Evolutionary conservation across 2,888 invertebrate species (phyloP).

Genomic region (Copidosoma aretas): DNA sequence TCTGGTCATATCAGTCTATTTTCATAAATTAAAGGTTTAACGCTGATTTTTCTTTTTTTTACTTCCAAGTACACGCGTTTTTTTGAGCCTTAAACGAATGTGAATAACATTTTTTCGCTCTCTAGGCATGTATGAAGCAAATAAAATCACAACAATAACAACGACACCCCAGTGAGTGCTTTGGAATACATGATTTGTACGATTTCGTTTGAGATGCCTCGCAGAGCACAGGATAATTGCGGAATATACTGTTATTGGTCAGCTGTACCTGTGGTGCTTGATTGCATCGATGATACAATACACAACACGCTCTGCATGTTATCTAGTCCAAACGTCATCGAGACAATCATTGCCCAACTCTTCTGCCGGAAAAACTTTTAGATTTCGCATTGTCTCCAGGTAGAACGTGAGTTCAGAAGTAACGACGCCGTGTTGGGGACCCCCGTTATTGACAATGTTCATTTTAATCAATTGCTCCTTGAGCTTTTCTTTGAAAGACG

Average conservation of each 20-base stretch:
- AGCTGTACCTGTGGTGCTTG: slow-evolving; percentile 54
- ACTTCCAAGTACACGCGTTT: slow-evolving; percentile 3
- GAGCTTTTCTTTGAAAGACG: slow-evolving; percentile 85
- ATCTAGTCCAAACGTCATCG: slow-evolving; percentile 83
- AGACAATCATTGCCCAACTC: slow-evolving; percentile 78
- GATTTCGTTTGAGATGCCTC: slow-evolving; percentile 10
- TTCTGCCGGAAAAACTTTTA: slow-evolving; percentile 77
- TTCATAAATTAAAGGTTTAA: slow-evolving; percentile 6
- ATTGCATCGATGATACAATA: slow-evolving; percentile 59
- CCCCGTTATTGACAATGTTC: slow-evolving; percentile 94
- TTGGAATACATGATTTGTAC: slow-evolving; percentile 27
- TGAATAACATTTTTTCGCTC: not conserved
- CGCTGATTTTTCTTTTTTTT: slow-evolving; percentile 16
- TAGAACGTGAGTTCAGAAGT: slow-evolving; percentile 91
- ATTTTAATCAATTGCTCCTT: slow-evolving; percentile 83
- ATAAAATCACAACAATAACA: slow-evolving; percentile 16
- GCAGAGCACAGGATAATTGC: slow-evolving; percentile 7
- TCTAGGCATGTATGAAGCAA: slow-evolving; percentile 26
- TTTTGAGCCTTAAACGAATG: not conserved
- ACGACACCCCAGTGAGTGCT: slow-evolving; percentile 3
- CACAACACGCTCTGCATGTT: slow-evolving; percentile 63
- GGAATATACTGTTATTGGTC: slow-evolving; percentile 42
- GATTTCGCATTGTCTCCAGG: slow-evolving; percentile 81
- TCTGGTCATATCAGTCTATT: slow-evolving; percentile 32
- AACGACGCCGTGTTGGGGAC: slow-evolving; percentile 94